Conservation (phyloP, 2,797 vertebrate genomes). For the Alectoris magna region DNA sequence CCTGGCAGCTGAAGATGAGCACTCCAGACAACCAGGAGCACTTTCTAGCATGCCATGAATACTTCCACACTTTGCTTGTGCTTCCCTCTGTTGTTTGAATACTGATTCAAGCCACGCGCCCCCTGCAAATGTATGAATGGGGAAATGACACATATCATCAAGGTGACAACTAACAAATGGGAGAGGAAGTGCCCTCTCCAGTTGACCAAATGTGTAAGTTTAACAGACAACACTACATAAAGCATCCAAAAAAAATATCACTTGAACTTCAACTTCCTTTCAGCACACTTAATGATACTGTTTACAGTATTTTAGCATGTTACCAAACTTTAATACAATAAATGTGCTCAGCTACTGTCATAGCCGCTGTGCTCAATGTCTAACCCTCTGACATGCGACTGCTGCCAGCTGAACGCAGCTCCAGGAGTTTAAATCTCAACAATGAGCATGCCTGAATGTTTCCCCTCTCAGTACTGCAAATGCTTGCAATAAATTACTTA, state of each 20-base stretch:
- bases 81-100: neutral
- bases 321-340: slow-evolving; percentile 33
- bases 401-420: neutral
- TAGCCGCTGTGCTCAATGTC: neutral
- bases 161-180: neutral
- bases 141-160: neutral
- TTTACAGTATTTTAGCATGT: slow-evolving; percentile 51
- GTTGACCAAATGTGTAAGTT: slow-evolving; percentile 64
- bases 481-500: slow-evolving; percentile 34
- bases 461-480: slow-evolving; percentile 40
- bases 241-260: slow-evolving; percentile 14
- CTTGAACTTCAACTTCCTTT: slow-evolving; percentile 76
- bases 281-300: slow-evolving; percentile 41
- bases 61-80: neutral
- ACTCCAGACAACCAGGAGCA: neutral
- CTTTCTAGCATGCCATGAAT: neutral
- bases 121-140: neutral
- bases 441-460: neutral
- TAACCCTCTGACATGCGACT: neutral
- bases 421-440: slow-evolving; percentile 21
- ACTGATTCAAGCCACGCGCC: neutral
- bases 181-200: slow-evolving; percentile 43
- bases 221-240: slow-evolving; percentile 56
- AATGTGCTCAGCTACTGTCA: slow-evolving; percentile 26
- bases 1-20: neutral